A percentile compares a stretch with the other conserved stretches of the same genome.
Conservation (phyloP, 1,140 invertebrate species). For the Gerris buenoi region DNA sequence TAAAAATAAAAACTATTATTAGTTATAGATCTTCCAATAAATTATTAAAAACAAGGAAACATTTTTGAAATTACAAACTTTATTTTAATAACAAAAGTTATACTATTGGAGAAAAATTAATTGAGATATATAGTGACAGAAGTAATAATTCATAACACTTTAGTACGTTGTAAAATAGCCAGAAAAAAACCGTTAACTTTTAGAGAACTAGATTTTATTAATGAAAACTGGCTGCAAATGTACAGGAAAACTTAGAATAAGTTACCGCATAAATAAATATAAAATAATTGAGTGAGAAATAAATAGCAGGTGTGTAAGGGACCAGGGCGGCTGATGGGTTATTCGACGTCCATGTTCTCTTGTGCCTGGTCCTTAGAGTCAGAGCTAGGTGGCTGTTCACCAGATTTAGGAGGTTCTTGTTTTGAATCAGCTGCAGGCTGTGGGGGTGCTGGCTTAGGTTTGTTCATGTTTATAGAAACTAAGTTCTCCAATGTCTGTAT, state of each 20-base stretch:
- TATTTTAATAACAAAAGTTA: no score
- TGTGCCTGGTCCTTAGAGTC: slow-evolving; percentile 36
- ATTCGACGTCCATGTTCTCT: slow-evolving; percentile 37
- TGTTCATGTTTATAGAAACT: slow-evolving; percentile 61
- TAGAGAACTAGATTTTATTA: no score
- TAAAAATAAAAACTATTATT: no score
- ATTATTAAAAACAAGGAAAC: no score
- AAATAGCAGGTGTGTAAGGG: not conserved
- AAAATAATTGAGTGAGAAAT: not conserved
- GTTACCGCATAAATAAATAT: not conserved
- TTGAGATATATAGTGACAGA: no score
- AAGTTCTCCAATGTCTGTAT: slow-evolving; percentile 50
- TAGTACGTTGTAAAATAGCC: no score
- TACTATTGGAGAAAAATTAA: no score
- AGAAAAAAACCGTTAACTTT: no score
- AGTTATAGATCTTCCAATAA: no score
- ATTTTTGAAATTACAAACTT: no score
- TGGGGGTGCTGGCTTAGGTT: slow-evolving; percentile 54
- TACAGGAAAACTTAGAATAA: not conserved
- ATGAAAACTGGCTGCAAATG: no score
- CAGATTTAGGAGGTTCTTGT: slow-evolving; percentile 22
- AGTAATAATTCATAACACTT: no score
- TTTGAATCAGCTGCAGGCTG: slow-evolving; percentile 29
- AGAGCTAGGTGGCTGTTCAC: slow-evolving; percentile 31
- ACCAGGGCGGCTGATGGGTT: slow-evolving; percentile 6